Evolutionary conservation across 2,888 invertebrate genomes (phyloP).

Genomic region (Cyaniris semiargus): DNA sequence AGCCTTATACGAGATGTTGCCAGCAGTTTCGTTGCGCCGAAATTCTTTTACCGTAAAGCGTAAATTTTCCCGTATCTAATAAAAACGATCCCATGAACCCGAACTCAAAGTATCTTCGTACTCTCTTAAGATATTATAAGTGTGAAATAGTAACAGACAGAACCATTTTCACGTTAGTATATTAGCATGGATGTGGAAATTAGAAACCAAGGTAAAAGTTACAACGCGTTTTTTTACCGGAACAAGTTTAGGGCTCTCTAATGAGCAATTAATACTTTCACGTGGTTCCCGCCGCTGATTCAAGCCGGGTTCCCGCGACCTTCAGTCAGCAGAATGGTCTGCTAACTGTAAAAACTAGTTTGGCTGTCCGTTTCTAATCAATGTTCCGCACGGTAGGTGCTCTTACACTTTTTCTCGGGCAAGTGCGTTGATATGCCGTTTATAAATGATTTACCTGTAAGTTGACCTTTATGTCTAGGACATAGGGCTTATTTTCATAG

Average conservation of each 20-base stretch:
- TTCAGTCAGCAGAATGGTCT: constrained; percentile 64
- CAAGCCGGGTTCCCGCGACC: constrained; percentile 67
- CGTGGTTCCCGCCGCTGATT: constrained; percentile 50
- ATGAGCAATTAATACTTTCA: constrained; percentile 19
- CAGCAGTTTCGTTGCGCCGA: too few species aligned
- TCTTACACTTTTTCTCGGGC: constrained; percentile 59
- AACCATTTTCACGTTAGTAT: too few species aligned
- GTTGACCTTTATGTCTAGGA: not conserved
- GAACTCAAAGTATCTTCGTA: too few species aligned
- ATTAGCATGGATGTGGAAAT: too few species aligned
- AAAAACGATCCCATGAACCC: too few species aligned
- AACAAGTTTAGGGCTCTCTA: not conserved
- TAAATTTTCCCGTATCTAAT: too few species aligned
- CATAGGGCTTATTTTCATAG: not conserved
- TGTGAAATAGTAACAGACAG: too few species aligned
- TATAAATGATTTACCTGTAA: not conserved
- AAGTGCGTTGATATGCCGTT: constrained; percentile 46
- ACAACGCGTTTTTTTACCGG: not conserved
- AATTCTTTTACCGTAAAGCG: too few species aligned
- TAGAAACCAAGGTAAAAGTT: too few species aligned
- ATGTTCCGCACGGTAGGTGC: constrained; percentile 54
- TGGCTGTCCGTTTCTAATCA: constrained; percentile 67
- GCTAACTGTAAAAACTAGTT: constrained; percentile 76
- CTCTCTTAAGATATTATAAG: too few species aligned
- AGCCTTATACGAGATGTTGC: too few species aligned